Evolutionary conservation across 2,797 vertebrate species (phyloP).

Genomic region (Pangasius sanitwongsei): DNA sequence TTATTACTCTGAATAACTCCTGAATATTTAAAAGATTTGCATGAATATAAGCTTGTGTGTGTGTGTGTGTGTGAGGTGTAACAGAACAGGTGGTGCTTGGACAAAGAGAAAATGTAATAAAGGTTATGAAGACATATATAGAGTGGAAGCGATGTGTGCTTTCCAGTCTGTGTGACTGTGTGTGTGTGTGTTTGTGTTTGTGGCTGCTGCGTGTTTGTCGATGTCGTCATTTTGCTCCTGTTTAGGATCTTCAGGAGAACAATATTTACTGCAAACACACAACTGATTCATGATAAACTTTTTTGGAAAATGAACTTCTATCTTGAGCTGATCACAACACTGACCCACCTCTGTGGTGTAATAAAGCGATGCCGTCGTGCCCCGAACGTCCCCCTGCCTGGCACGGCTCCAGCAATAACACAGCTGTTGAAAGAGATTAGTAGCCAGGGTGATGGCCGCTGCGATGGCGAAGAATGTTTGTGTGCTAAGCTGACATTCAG

Average conservation of each 20-base stretch:
- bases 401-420: slow-evolving; percentile 84
- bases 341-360: neutral
- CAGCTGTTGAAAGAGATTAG: slow-evolving; percentile 87
- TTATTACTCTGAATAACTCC: neutral
- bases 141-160: neutral
- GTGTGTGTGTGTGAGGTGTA: neutral
- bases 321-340: neutral
- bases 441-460: slow-evolving; percentile 77
- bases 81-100: neutral
- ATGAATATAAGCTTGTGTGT: too few relatives aligned
- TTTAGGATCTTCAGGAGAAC: neutral
- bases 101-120: neutral
- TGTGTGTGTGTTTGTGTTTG: neutral
- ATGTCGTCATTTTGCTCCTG: neutral
- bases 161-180: neutral
- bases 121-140: neutral
- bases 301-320: neutral
- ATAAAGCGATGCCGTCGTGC: slow-evolving; percentile 4
- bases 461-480: slow-evolving; percentile 76
- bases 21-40: neutral
- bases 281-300: neutral
- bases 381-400: slow-evolving; percentile 64
- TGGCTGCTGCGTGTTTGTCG: neutral
- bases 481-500: slow-evolving; percentile 75
- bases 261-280: neutral